Conservation (phyloP, 2,797 vertebrate genomes). For the Thripadectes ignobilis region DNA sequence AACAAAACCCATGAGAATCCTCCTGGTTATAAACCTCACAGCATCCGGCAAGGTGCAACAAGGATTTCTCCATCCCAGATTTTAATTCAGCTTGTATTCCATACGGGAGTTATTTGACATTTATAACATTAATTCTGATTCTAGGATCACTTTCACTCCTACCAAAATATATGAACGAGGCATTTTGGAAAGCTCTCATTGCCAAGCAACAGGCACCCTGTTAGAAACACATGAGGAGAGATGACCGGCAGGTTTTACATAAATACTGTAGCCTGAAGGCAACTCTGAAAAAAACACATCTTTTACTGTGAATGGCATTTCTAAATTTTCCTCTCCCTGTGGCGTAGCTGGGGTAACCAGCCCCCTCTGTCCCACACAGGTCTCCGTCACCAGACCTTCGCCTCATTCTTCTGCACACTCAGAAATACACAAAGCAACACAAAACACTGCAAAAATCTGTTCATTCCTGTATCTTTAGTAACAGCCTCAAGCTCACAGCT, state of each 20-base stretch:
- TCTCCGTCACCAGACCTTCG: neutral
- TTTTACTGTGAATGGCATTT: constrained; percentile 31
- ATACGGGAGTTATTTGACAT: neutral
- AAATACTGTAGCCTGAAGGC: constrained; percentile 17
- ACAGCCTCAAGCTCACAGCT: neutral
- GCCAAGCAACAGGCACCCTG: constrained; percentile 60
- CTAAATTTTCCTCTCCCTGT: constrained; percentile 2
- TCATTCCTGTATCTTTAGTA: constrained; percentile 4
- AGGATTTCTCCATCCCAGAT: neutral
- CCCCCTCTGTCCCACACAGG: constrained; percentile 40
- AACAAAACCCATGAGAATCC: neutral
- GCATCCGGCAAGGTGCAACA: neutral
- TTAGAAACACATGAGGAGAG: neutral
- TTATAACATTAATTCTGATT: neutral
- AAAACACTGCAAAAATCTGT: neutral
- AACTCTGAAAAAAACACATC: neutral
- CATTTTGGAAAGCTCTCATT: constrained; percentile 47
- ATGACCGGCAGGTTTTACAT: constrained; percentile 33
- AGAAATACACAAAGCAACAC: constrained; percentile 8
- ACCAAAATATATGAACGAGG: neutral
- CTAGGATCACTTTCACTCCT: constrained; percentile 10
- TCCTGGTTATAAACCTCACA: neutral
- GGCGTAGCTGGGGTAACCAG: constrained; percentile 31
- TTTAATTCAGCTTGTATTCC: neutral
- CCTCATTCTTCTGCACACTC: neutral